Percentiles rank a stretch among this genome's conserved stretches.
Evolutionary conservation across 2,113 vertebrate species (phyloP).

Genomic region (Cryptomyrus ogoouensis): DNA sequence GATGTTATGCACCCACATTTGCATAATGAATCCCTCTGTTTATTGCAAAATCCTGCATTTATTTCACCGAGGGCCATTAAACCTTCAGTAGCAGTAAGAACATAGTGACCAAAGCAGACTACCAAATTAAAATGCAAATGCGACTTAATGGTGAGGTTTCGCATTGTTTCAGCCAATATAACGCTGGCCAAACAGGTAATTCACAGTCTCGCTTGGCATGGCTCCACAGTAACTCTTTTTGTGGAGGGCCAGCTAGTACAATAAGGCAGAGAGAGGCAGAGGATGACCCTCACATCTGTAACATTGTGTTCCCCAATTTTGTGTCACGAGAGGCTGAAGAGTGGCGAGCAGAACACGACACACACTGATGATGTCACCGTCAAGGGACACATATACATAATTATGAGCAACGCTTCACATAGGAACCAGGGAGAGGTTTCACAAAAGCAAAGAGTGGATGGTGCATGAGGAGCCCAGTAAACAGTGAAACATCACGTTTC

Average conservation of each 20-base stretch:
- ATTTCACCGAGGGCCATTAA: slow-evolving; percentile 60
- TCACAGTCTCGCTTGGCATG: slow-evolving; percentile 26
- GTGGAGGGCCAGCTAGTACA: slow-evolving; percentile 26
- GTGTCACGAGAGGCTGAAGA: not conserved
- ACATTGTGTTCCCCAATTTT: slow-evolving; percentile 13
- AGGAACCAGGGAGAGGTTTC: not conserved
- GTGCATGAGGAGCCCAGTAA: not conserved
- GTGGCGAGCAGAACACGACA: not conserved
- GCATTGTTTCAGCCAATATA: slow-evolving; percentile 42
- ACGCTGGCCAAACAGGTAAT: slow-evolving; percentile 45
- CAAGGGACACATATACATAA: not conserved
- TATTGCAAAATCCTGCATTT: slow-evolving; percentile 52
- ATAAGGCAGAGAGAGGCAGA: slow-evolving; percentile 38
- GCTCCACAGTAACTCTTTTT: slow-evolving; percentile 22
- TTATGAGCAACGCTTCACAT: not conserved
- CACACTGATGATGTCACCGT: slow-evolving; percentile 6
- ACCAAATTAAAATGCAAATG: slow-evolving; percentile 62
- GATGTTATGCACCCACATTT: slow-evolving; percentile 46
- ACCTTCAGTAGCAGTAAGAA: slow-evolving; percentile 56
- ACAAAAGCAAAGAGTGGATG: slow-evolving; percentile 35
- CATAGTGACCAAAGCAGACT: slow-evolving; percentile 39
- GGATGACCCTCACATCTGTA: slow-evolving; percentile 49
- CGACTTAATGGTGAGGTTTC: slow-evolving; percentile 38
- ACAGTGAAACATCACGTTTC: not conserved
- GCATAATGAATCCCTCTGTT: slow-evolving; percentile 64